Percentiles rank a stretch among this genome's conserved stretches.
Evolutionary conservation across 2,113 vertebrate species (phyloP).

Genomic region (Camelus bactrianus): DNA sequence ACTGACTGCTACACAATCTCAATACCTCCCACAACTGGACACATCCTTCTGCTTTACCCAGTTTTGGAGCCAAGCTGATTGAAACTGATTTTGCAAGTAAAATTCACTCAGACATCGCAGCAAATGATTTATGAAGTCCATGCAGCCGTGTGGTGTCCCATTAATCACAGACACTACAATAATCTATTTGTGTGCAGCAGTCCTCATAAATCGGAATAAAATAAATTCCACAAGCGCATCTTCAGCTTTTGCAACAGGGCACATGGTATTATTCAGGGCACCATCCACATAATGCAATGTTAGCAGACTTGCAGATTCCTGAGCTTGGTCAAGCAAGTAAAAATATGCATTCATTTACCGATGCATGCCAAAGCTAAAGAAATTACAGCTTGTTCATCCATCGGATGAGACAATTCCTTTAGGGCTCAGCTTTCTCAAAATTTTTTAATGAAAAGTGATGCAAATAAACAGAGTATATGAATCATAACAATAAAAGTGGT

Average conservation of each 20-base stretch:
- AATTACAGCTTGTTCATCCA: constrained; percentile 55
- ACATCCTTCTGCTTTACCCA: constrained; percentile 53
- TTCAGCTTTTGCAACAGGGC: constrained; percentile 56
- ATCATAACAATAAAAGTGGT: not conserved
- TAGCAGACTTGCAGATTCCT: constrained; percentile 73
- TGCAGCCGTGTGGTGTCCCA: constrained; percentile 74
- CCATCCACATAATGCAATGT: constrained; percentile 49
- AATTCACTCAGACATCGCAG: constrained; percentile 79
- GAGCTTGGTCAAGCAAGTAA: constrained; percentile 72
- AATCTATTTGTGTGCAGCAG: constrained; percentile 84
- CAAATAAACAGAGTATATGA: constrained; percentile 54
- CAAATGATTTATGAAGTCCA: constrained; percentile 84
- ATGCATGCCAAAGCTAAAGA: constrained; percentile 71
- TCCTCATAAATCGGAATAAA: constrained; percentile 82
- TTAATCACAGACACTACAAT: constrained; percentile 85
- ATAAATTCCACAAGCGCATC: constrained; percentile 79
- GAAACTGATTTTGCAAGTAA: constrained; percentile 83
- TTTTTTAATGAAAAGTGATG: constrained; percentile 54
- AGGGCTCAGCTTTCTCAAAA: constrained; percentile 31
- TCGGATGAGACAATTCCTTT: not conserved
- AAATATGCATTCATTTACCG: constrained; percentile 66
- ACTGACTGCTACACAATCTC: not conserved
- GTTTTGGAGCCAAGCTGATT: constrained; percentile 68
- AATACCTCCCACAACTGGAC: constrained; percentile 45
- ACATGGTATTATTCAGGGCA: constrained; percentile 62